Percentiles rank a stretch among this genome's conserved stretches.
phyloP scores from a whole-genome alignment of 2,888 invertebrate species.

The Strigamia crassipes region DNA sequence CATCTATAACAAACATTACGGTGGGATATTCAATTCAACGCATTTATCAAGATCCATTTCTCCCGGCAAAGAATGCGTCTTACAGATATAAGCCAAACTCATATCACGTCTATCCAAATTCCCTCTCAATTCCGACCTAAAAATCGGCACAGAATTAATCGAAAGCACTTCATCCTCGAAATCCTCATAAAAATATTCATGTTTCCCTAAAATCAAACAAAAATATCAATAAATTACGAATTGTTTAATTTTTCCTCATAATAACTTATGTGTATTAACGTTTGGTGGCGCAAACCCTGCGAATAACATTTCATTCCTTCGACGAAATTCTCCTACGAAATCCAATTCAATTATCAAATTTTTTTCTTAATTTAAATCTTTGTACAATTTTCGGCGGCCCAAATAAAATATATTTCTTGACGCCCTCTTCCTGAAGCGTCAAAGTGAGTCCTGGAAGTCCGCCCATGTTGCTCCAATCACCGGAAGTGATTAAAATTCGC shows the following conservation, averaged over 20 bases:
- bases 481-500: conserved; percentile 84
- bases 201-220: no score
- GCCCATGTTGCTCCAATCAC: conserved; percentile 82
- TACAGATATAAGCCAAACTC: conserved; percentile 69
- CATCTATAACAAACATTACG: background rate
- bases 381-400: conserved; percentile 70
- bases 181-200: no score
- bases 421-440: conserved; percentile 78
- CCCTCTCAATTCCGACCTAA: conserved; percentile 65
- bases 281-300: no score
- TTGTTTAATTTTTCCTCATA: no score
- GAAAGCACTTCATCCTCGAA: no score
- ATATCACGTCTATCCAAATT: conserved; percentile 66
- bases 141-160: no score
- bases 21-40: conserved; percentile 63
- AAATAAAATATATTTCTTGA: conserved; percentile 77
- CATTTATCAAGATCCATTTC: conserved; percentile 70
- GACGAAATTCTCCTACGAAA: no score
- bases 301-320: no score
- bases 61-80: background rate
- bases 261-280: no score
- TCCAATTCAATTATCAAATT: no score
- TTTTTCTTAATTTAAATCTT: no score
- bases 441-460: conserved; percentile 84
- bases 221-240: no score